These are phyloP conservation scores for Galerucella nymphaeae DNA, from an alignment of 2,888 invertebrate genomes.

Conservation along the genomic window DNA sequence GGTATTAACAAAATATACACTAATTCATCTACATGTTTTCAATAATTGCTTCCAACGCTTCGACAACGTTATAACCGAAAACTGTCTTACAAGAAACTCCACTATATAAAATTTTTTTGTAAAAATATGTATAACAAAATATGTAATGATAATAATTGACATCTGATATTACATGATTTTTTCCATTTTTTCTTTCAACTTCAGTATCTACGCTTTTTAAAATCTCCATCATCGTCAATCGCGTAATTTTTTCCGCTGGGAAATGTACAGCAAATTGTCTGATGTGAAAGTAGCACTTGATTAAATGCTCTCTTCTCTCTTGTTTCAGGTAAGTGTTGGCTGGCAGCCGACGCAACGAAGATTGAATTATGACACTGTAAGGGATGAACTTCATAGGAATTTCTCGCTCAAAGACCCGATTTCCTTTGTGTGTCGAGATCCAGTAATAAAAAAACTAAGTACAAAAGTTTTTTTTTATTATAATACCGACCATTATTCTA, in stretches of 20 bases:
- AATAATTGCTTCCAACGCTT: not conserved
- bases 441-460: not conserved
- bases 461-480: slow-evolving; percentile 2
- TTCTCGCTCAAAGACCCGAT: slow-evolving; percentile 7
- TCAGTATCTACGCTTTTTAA: slow-evolving; percentile 16
- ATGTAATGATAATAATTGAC: too few relatives aligned
- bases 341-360: slow-evolving; percentile 23
- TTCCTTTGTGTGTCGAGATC: slow-evolving; percentile 2
- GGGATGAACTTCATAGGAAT: slow-evolving; percentile 21
- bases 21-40: not conserved
- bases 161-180: not conserved
- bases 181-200: not conserved
- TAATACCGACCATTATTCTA: not conserved
- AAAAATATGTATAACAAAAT: too few relatives aligned
- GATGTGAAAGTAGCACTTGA: slow-evolving; percentile 41
- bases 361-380: slow-evolving; percentile 33
- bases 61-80: not conserved
- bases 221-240: slow-evolving; percentile 46
- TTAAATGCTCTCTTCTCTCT: slow-evolving; percentile 47
- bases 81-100: too few relatives aligned
- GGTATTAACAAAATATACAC: slow-evolving; percentile 14
- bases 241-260: slow-evolving; percentile 46
- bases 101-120: too few relatives aligned
- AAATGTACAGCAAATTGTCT: slow-evolving; percentile 49
- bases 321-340: slow-evolving; percentile 50